A percentile compares a stretch with the other conserved stretches of the same genome.
Conservation (phyloP, 2,113 vertebrate species). For the Actenoides lindsayi region DNA sequence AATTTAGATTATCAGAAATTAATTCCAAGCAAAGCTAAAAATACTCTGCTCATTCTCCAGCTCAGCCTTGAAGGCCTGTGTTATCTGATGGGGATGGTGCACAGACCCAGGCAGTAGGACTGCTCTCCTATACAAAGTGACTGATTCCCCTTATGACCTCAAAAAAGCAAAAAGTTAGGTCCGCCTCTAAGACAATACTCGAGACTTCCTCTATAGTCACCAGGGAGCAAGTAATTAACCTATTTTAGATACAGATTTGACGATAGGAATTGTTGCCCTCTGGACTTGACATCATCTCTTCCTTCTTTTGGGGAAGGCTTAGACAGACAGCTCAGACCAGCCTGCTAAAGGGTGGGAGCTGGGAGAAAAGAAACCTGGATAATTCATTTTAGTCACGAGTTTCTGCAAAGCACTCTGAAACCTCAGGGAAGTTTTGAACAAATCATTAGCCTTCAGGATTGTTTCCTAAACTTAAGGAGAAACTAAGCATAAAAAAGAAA, state of each 20-base stretch:
- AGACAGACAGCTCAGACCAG: neutral
- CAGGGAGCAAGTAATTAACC: neutral
- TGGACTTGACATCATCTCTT: neutral
- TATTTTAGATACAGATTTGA: neutral
- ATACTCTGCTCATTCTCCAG: neutral
- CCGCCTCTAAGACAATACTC: neutral
- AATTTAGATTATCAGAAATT: slow-evolving; percentile 23
- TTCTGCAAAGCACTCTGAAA: neutral
- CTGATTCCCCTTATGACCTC: neutral
- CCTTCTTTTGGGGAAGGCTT: neutral
- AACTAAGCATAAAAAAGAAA: neutral
- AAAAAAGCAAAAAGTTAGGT: neutral
- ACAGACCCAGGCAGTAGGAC: neutral
- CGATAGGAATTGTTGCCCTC: neutral
- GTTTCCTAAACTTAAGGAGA: neutral
- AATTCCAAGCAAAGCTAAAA: slow-evolving; percentile 13
- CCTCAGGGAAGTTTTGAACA: neutral
- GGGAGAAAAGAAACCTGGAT: neutral
- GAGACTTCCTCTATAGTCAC: neutral
- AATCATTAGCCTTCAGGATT: neutral
- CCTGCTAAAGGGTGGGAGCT: neutral
- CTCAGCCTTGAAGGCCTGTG: neutral
- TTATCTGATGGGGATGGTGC: neutral
- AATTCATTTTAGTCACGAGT: neutral
- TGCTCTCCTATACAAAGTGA: neutral